Conservation (phyloP, 2,888 invertebrate species). For the Pimpla rufipes region DNA sequence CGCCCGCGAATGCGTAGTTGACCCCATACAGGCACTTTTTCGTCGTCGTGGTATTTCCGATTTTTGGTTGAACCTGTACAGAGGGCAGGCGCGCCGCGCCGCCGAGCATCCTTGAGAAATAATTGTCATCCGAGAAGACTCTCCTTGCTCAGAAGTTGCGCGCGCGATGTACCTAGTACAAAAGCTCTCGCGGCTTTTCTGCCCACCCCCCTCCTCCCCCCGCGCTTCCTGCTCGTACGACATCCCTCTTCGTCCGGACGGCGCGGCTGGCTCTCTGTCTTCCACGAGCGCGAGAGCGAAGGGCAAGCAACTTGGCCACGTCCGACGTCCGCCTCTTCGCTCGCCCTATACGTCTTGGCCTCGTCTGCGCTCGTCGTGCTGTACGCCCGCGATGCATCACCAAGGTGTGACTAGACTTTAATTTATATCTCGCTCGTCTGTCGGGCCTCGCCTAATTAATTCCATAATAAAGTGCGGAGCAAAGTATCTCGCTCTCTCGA, state of each 20-base stretch:
- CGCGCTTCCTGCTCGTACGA: constrained; percentile 46
- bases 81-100: constrained; percentile 45
- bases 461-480: constrained; percentile 48
- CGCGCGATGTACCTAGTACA: constrained; percentile 61
- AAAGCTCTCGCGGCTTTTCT: constrained; percentile 64
- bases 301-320: constrained; percentile 53
- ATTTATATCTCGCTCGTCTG: constrained; percentile 65
- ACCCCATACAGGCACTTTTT: too few species aligned
- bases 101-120: constrained; percentile 75
- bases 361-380: constrained; percentile 34
- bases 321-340: constrained; percentile 38
- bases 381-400: constrained; percentile 61
- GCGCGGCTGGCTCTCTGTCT: constrained; percentile 30
- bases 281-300: constrained; percentile 15
- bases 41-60: neutral
- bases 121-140: constrained; percentile 79
- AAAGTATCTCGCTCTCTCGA: constrained; percentile 19
- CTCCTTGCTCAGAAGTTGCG: constrained; percentile 50
- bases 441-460: constrained; percentile 69
- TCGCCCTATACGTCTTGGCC: constrained; percentile 39
- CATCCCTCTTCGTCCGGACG: constrained; percentile 66
- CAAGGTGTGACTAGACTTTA: constrained; percentile 70
- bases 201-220: constrained; percentile 48
- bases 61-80: constrained; percentile 23
- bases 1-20: too few species aligned